Evolutionary conservation across 1,140 invertebrate genomes (phyloP).

Genomic region (Probaryconus sp.): DNA sequence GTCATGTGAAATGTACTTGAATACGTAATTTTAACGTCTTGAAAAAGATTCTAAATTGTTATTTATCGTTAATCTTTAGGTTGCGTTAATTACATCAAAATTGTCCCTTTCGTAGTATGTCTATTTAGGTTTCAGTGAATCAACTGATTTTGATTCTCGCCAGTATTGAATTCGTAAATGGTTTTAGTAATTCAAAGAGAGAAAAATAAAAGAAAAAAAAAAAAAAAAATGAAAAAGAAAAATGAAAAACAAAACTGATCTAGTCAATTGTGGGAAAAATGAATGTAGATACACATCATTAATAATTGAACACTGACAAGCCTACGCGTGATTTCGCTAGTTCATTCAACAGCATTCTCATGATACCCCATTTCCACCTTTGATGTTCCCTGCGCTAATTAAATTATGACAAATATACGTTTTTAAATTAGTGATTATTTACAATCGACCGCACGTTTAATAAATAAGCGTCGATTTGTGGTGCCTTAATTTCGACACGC

Average conservation of each 20-base stretch:
- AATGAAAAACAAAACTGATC: neutral
- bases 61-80: no score
- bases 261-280: slow-evolving; percentile 45
- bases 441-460: slow-evolving; percentile 55
- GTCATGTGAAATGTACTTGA: no score
- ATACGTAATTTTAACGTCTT: no score
- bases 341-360: slow-evolving; percentile 32
- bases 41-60: no score
- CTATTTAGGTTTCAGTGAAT: slow-evolving; percentile 28
- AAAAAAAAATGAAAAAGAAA: neutral
- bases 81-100: slow-evolving; percentile 25
- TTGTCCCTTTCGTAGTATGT: slow-evolving; percentile 11
- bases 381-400: slow-evolving; percentile 52
- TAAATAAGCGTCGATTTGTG: slow-evolving; percentile 69
- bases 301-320: slow-evolving; percentile 50
- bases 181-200: slow-evolving; percentile 33
- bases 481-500: slow-evolving; percentile 75
- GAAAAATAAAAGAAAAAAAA: slow-evolving; percentile 18
- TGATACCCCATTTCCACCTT: slow-evolving; percentile 40
- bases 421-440: slow-evolving; percentile 60
- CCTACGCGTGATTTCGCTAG: slow-evolving; percentile 48
- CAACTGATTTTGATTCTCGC: slow-evolving; percentile 36
- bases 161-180: slow-evolving; percentile 29
- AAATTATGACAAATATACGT: slow-evolving; percentile 40
- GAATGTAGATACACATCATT: slow-evolving; percentile 36